These are phyloP conservation scores for Rhopilema esculentum DNA, from an alignment of 30 jellyfish, hydroid and myxozoan genomes.

Conservation along the genomic window DNA sequence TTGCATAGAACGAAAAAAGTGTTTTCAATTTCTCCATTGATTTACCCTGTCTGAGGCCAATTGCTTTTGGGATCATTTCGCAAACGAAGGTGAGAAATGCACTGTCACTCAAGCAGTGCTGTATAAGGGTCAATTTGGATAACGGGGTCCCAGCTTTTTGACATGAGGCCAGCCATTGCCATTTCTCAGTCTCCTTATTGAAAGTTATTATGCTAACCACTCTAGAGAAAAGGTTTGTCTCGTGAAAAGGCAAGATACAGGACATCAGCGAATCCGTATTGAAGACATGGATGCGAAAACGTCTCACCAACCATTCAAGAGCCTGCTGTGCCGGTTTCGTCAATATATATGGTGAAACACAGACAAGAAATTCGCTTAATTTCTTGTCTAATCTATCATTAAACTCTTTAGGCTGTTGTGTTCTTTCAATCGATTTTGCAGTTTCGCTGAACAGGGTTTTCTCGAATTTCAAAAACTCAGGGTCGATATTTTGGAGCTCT, in stretches of 20 bases:
- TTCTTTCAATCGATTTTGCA: slow-evolving; percentile 64
- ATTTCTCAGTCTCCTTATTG: slow-evolving; percentile 33
- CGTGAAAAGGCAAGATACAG: slow-evolving; percentile 91
- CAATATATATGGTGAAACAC: slow-evolving; percentile 81
- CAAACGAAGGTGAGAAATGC: slow-evolving; percentile 64
- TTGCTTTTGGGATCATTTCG: slow-evolving; percentile 76
- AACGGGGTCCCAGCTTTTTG: slow-evolving; percentile 70
- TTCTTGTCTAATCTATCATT: slow-evolving; percentile 63
- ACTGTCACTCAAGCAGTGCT: slow-evolving; percentile 58
- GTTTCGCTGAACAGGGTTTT: slow-evolving; percentile 63
- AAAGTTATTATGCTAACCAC: slow-evolving; percentile 59
- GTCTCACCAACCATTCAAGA: slow-evolving; percentile 90
- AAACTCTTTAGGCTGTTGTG: slow-evolving; percentile 65
- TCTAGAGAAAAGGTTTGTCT: slow-evolving; percentile 83
- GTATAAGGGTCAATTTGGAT: slow-evolving; percentile 65
- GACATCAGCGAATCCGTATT: slow-evolving; percentile 71
- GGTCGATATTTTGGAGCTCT: slow-evolving; percentile 73
- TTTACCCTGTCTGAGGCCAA: slow-evolving; percentile 1
- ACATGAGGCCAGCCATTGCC: slow-evolving; percentile 78
- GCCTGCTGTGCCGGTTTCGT: slow-evolving; percentile 83
- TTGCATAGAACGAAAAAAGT: slow-evolving; percentile 74
- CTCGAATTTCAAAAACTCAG: slow-evolving; percentile 61
- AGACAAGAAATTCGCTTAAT: slow-evolving; percentile 55
- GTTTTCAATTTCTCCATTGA: slow-evolving; percentile 60
- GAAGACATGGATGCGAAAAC: slow-evolving; percentile 75